Evolutionary conservation across 2,888 invertebrate genomes (phyloP), one percentile per base, ranked within the genome.

Genomic region (Drosophila gaucha): DNA sequence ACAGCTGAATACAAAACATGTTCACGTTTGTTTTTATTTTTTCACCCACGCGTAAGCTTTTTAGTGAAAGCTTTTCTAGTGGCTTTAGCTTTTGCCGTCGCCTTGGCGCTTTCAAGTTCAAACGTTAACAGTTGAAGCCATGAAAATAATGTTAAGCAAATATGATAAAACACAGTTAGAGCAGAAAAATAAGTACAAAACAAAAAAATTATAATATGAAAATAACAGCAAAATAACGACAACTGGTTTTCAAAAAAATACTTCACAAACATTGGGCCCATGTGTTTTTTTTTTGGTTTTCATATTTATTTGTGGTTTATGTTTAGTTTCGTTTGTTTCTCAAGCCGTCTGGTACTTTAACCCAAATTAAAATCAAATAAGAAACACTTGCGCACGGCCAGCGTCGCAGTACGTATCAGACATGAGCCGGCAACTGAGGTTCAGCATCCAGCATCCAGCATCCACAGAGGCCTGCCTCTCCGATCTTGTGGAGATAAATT

Each of bases 401-500:
- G 52, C 52, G 33, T 12, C 52, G 20, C 58, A 73, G 58, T 57
- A 54, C 24, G 5, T 2, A 60, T 49, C 58, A 44, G 31, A 44
- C 43, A 82, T 82, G 82, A 86, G 80, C 67, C 82, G 86, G 46
- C 78, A 78, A 54, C 46, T 82, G 20, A 83, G 49, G 75, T 86
- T 82, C 78, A 78, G 60, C 63, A 33, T 79, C 16, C 74, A 70
- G 26, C 24, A 24, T 0, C 24, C 41, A 33, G 38, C 67, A 6
- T 66, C 68, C 1, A 51, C 55, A 6, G 74, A 67, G 22, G 64
- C 75, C 35, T 55, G 35, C 10, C 35, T 57, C 16, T 36, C 83
- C 4, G 86, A 89, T 36, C 73, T 89, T 60, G 85, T 89, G 35
- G 90, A 89, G 64, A 80, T 89, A 16, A 89, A 88, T 60, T 66